A percentile compares a stretch with the other conserved stretches of the same genome.
Evolutionary conservation across 2,797 vertebrate species (phyloP).

Genomic region (Acanthurus lineatus): DNA sequence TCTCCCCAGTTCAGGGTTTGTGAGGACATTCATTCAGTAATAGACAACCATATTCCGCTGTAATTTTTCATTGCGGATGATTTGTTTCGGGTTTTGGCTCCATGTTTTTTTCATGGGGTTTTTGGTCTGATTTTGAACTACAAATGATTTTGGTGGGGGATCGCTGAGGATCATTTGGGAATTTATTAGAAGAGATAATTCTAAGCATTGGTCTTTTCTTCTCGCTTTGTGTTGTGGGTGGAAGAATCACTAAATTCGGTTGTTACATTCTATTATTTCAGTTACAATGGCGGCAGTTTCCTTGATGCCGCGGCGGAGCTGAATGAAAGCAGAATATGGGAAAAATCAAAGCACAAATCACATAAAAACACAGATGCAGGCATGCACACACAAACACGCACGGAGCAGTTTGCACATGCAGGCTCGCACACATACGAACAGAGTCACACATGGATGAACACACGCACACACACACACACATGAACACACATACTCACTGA

Average conservation of each 20-base stretch:
- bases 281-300: slow-evolving; percentile 25
- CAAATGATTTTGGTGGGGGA: slow-evolving; percentile 9
- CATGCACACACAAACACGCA: slow-evolving; percentile 46
- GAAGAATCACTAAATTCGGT: slow-evolving; percentile 7
- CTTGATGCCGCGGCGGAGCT: slow-evolving; percentile 2
- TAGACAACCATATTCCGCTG: slow-evolving; percentile 13
- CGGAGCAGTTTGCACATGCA: slow-evolving; percentile 27
- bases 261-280: slow-evolving; percentile 19
- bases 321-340: slow-evolving; percentile 49
- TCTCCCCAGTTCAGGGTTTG: slow-evolving; percentile 27
- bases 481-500: slow-evolving; percentile 43
- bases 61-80: slow-evolving; percentile 30
- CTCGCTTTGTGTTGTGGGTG: slow-evolving; percentile 28
- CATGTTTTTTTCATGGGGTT: slow-evolving; percentile 15
- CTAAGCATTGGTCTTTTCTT: slow-evolving; percentile 1
- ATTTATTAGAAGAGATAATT: slow-evolving; percentile 30
- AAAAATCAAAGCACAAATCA: slow-evolving; percentile 46
- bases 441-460: slow-evolving; percentile 32
- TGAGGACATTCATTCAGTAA: slow-evolving; percentile 32
- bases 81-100: slow-evolving; percentile 48
- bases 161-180: slow-evolving; percentile 14
- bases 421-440: slow-evolving; percentile 44
- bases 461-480: slow-evolving; percentile 17
- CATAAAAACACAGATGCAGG: slow-evolving; percentile 60
- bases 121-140: slow-evolving; percentile 34